A percentile compares a stretch with the other conserved stretches of the same genome.
These are phyloP conservation scores for Byasa hedistus DNA, from an alignment of 2,888 invertebrate species.

Conservation along the genomic window DNA sequence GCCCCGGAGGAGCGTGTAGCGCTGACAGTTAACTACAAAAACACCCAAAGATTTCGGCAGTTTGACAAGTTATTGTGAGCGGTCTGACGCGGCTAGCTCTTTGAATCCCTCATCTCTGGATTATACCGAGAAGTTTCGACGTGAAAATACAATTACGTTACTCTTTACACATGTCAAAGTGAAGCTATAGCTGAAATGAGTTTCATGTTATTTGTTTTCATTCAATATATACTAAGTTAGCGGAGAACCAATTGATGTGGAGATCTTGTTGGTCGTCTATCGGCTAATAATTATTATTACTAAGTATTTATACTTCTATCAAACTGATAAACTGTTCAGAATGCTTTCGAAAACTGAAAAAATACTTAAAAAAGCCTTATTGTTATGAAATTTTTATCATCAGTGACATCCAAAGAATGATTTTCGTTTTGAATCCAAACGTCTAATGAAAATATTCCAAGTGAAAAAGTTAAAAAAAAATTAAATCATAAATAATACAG, in stretches of 20 bases:
- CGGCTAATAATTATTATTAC: too few species aligned
- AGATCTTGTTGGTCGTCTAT: too few species aligned
- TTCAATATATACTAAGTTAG: neutral
- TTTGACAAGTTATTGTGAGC: neutral
- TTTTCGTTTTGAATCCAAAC: neutral
- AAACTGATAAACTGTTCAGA: too few species aligned
- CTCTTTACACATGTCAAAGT: neutral
- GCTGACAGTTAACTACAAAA: constrained; percentile 10
- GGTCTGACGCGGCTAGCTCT: neutral
- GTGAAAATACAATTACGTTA: neutral
- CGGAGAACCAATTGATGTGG: too few species aligned
- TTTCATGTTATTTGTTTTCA: neutral
- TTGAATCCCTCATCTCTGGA: neutral
- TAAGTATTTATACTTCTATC: too few species aligned
- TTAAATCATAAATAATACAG: neutral
- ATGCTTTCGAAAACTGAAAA: too few species aligned
- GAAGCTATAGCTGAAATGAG: neutral
- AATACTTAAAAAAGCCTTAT: too few species aligned
- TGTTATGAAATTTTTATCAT: too few species aligned
- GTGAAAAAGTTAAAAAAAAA: neutral
- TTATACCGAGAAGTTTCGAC: neutral
- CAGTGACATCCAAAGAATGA: neutral
- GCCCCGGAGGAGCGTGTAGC: neutral
- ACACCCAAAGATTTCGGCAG: neutral
- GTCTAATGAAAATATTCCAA: neutral